Evolutionary conservation across 2,797 vertebrate genomes (phyloP), one percentile per base, ranked within the genome.

Genomic region (Nannoperca obscura): DNA sequence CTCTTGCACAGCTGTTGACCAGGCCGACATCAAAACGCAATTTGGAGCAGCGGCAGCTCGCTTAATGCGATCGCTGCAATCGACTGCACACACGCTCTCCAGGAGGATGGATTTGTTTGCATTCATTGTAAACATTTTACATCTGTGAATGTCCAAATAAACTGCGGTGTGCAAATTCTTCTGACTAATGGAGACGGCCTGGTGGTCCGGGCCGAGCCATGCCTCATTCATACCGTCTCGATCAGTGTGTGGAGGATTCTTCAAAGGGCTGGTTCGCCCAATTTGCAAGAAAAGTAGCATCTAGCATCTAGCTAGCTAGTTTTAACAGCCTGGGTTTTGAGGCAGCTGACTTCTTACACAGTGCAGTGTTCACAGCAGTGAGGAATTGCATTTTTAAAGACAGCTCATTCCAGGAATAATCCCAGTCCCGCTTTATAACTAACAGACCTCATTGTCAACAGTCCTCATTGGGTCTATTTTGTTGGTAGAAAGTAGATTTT

Each of bases 101-200:
- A 10, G 57, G 22, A 57, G 11, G 53, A 76, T 13, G 49, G 64
- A 77, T 75, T 27, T 47, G 34, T 44, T 40, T 40, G 58, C 32
- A 53, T 78, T 80, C 68, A 83, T 61, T 42, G 27, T 40, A 69
- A 80, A 75, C 14, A 40, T 76, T 61, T 70, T 53, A 38, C 36
- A 17, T 70, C 54, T 1, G 8, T 22, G 14, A 65, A 64, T 6
- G 64, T 84, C 69, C 53, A 80, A 59, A 73, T 75, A 57, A 80
- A 8, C 32, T 30, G 49, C 19, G 55, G 76, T 24, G 71, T 70
- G 54, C 34, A 78, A 74, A 65, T 32, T 24, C 12, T 57, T 60
- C 12, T 40, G 73, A 73, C n/a, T 59, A 66, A 80, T 34, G 55
- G 34, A 81, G 36, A 47, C 59, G 36, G 2, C 55, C 46, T 15